These are phyloP conservation scores for Melinaea marsaeus DNA, from an alignment of 2,888 invertebrate species.

Conservation along the genomic window DNA sequence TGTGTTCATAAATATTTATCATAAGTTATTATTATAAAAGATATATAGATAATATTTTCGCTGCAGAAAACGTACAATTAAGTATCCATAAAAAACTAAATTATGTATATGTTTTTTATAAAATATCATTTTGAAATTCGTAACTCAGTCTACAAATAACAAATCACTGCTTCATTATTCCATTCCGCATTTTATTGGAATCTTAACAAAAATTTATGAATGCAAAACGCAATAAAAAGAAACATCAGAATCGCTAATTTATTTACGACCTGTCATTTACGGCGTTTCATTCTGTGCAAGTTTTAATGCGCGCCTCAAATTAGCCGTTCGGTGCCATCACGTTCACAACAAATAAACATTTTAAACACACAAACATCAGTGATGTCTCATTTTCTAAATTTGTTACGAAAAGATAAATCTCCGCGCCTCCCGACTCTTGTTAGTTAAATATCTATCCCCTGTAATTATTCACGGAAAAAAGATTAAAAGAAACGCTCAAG, in stretches of 20 bases:
- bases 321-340: constrained; percentile 64
- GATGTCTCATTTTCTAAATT: constrained; percentile 77
- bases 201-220: constrained; percentile 15
- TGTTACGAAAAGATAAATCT: constrained; percentile 75
- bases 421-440: constrained; percentile 66
- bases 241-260: constrained; percentile 42
- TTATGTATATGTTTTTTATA: neutral
- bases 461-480: constrained; percentile 71
- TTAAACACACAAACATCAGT: constrained; percentile 50
- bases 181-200: neutral
- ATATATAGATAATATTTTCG: no score
- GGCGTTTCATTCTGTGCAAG: constrained; percentile 40
- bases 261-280: constrained; percentile 60
- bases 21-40: no score
- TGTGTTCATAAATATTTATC: no score
- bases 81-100: neutral
- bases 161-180: constrained; percentile 1
- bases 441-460: constrained; percentile 70
- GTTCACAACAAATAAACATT: constrained; percentile 45
- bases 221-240: constrained; percentile 11
- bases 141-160: neutral
- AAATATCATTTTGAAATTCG: neutral
- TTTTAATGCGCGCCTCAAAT: constrained; percentile 55
- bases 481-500: constrained; percentile 64
- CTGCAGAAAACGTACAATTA: no score